Evolutionary conservation across 2,113 vertebrate genomes (phyloP).

Genomic region (Cyprinodon variegatus): DNA sequence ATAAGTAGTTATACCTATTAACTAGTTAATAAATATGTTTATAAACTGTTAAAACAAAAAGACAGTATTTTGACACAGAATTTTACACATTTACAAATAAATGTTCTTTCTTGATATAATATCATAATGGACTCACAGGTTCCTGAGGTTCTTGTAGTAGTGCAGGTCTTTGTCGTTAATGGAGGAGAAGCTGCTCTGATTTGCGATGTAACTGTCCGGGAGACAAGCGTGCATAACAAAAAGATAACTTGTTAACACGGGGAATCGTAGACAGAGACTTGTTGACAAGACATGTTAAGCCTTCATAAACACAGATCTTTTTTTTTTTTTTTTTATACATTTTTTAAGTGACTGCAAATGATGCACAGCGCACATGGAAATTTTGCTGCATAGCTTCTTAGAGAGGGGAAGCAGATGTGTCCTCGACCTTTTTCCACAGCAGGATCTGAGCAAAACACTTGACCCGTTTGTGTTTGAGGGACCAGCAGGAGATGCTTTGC

Average conservation of each 20-base stretch:
- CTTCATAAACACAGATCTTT: conserved; percentile 6
- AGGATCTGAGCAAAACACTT: conserved; percentile 33
- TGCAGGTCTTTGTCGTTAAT: conserved; percentile 94
- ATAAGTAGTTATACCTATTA: not conserved
- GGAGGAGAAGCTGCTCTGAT: conserved; percentile 89
- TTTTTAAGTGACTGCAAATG: not conserved
- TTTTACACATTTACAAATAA: not conserved
- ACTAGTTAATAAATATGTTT: not conserved
- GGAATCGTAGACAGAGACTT: conserved; percentile 30
- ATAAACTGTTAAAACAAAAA: not conserved
- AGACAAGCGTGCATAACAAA: conserved; percentile 54
- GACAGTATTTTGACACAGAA: not conserved
- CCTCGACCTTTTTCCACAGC: conserved; percentile 4
- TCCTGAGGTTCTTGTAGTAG: conserved; percentile 91
- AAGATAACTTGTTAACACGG: conserved; percentile 48
- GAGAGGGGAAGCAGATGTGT: not conserved
- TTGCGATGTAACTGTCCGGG: conserved; percentile 91
- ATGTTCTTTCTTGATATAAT: not conserved
- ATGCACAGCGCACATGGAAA: conserved; percentile 1
- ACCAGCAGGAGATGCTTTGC: conserved; percentile 31
- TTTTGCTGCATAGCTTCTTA: not conserved
- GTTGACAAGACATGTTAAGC: conserved; percentile 27
- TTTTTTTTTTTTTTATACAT: not conserved
- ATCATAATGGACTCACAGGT: conserved; percentile 87
- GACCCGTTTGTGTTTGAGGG: conserved; percentile 12